Percentiles rank a stretch among this genome's conserved stretches.
Evolutionary conservation across 2,888 invertebrate genomes (phyloP).

Genomic region (Melanotus villosus): DNA sequence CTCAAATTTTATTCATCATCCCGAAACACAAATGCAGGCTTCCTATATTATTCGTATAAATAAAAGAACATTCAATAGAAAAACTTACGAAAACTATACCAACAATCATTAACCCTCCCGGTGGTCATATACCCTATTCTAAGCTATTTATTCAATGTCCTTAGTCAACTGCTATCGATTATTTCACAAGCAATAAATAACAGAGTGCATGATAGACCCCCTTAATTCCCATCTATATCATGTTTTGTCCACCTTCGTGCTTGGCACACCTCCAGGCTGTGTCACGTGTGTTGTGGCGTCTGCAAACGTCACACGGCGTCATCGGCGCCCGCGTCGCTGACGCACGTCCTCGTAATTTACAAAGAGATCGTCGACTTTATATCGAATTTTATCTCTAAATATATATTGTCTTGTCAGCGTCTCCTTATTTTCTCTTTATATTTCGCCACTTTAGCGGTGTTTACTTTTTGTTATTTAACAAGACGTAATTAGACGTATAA

Average conservation of each 20-base stretch:
- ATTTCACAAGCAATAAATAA: background rate
- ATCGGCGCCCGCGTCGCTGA: conserved; percentile 34
- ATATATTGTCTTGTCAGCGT: conserved; percentile 8
- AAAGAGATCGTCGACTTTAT: conserved; percentile 25
- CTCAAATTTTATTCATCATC: too few relatives aligned
- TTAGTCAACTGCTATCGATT: too few relatives aligned
- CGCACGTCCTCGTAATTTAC: conserved; percentile 39
- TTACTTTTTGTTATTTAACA: too few relatives aligned
- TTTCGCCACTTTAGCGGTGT: background rate
- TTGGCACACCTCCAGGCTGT: conserved; percentile 20
- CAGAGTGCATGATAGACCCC: background rate
- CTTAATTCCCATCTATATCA: background rate
- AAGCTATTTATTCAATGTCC: too few relatives aligned
- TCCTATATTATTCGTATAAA: too few relatives aligned
- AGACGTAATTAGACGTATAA: background rate
- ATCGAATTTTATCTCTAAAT: conserved; percentile 26
- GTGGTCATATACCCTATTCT: too few relatives aligned
- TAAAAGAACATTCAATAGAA: too few relatives aligned
- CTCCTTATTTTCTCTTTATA: background rate
- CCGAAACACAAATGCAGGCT: too few relatives aligned
- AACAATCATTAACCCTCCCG: too few relatives aligned
- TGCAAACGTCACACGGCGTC: conserved; percentile 49
- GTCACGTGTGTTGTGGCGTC: conserved; percentile 49
- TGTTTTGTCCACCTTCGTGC: conserved; percentile 8
- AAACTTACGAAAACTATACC: too few relatives aligned